Conservation (phyloP, 1,140 invertebrate species). For the Mycetomoellerius zeteki region DNA sequence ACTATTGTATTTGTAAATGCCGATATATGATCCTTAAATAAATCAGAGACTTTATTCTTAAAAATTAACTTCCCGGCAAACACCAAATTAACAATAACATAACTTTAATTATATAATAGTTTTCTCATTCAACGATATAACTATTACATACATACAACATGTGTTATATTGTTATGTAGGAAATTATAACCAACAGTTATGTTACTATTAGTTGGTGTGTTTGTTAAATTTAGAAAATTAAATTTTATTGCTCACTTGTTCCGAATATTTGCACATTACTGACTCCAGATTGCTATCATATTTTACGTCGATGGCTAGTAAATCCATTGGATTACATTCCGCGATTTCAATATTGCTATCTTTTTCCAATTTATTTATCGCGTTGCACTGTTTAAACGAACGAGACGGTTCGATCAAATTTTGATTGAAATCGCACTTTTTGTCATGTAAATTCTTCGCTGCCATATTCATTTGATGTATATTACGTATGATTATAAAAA, state of each 20-base stretch:
- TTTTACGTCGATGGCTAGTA: slow-evolving; percentile 5
- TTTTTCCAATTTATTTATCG: slow-evolving; percentile 80
- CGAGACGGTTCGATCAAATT: slow-evolving; percentile 80
- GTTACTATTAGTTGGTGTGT: no score
- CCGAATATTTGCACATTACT: slow-evolving; percentile 42
- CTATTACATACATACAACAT: no score
- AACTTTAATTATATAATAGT: no score
- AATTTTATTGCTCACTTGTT: slow-evolving; percentile 52
- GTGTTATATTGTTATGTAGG: no score
- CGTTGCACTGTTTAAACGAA: slow-evolving; percentile 81
- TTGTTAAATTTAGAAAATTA: slow-evolving; percentile 16
- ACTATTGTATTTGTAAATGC: slow-evolving; percentile 31
- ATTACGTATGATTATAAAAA: not conserved
- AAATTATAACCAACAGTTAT: no score
- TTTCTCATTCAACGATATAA: no score
- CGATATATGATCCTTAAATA: slow-evolving; percentile 14
- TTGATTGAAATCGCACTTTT: slow-evolving; percentile 76
- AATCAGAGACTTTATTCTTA: not conserved
- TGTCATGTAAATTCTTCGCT: slow-evolving; percentile 9
- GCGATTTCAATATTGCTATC: slow-evolving; percentile 61
- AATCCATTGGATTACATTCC: slow-evolving; percentile 36
- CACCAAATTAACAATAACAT: no score
- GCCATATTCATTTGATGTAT: not conserved
- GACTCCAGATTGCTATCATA: slow-evolving; percentile 11
- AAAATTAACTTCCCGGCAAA: slow-evolving; percentile 8